phyloP scores from a whole-genome alignment of 1,140 invertebrate genomes.

The Piezodorus guildinii region DNA sequence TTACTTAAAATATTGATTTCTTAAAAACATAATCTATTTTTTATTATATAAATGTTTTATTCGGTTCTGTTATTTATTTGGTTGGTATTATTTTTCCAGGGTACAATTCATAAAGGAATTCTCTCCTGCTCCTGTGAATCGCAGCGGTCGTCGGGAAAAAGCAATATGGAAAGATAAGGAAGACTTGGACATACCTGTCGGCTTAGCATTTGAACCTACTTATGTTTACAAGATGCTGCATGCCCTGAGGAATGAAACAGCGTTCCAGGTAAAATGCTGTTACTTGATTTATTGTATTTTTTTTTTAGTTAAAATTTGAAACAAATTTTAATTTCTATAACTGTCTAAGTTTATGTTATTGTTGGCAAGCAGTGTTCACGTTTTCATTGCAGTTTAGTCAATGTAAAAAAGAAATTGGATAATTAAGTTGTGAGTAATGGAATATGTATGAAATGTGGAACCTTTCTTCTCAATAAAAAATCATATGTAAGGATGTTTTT shows the following conservation, averaged over 20 bases:
- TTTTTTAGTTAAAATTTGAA: neutral
- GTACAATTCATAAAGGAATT: slow-evolving; percentile 40
- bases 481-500: too few relatives aligned
- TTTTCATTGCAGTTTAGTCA: too few relatives aligned
- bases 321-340: too few relatives aligned
- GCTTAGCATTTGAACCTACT: slow-evolving; percentile 65
- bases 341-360: too few relatives aligned
- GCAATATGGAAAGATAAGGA: slow-evolving; percentile 16
- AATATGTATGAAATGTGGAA: too few relatives aligned
- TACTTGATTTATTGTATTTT: neutral
- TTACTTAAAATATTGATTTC: too few relatives aligned
- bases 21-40: too few relatives aligned
- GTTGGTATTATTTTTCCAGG: slow-evolving; percentile 34
- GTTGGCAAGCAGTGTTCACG: too few relatives aligned
- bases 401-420: too few relatives aligned
- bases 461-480: too few relatives aligned
- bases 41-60: slow-evolving; percentile 18
- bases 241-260: slow-evolving; percentile 55
- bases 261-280: slow-evolving; percentile 37
- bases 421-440: too few relatives aligned
- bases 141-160: slow-evolving; percentile 26
- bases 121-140: slow-evolving; percentile 26
- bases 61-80: slow-evolving; percentile 19
- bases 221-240: slow-evolving; percentile 71
- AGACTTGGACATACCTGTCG: slow-evolving; percentile 31